Base-by-base conservation (phyloP, 1,140 invertebrate genomes). In the Euschistus heros region DNA sequence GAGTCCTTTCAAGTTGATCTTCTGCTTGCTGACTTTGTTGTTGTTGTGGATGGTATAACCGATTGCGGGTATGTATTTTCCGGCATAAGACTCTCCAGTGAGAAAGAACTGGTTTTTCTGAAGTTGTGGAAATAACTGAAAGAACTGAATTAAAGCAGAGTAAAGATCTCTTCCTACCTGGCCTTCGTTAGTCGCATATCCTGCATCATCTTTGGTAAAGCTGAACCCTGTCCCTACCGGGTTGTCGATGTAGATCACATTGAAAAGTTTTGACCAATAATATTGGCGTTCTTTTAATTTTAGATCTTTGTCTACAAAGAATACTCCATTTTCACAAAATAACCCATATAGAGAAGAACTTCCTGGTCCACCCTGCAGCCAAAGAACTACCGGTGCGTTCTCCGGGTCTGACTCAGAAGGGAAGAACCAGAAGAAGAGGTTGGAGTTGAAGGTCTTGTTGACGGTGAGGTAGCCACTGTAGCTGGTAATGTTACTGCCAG, bases 351-450 rank as follows among this genome's bases (percentile, higher is more conserved):
- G 73, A 0, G 89, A 91, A 1, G 86, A 82, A 7, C 85, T 83
- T 0, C 91, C 91, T 0, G 91, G 91, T 17, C 76, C 81, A 46
- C 87, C 87, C 78, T 90, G 85, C 10, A 90, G 76, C 87, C 87
- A 90, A 22, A 90, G 71, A 6, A 89, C 68, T 13, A 90, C 79
- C 8, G 88, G 87, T 5, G 81, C 80, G 52, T 74, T 73, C 47
- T 79, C 62, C 14, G 26, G 71, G 61, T 75, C 72, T 13, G 71
- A 75, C 70, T 80, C 75, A 0, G 88, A 84, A 0, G 89, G 89
- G 73, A 92, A 93, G 70, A 89, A 93, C 91, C 91, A 93, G 74
- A 92, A 92, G 76, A 90, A 93, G 68, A 92, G 80, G 74, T 89
- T 87, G 2, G 86, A 87, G 69, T 83, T 77, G 68, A 76, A 82